Base-by-base conservation (phyloP, 2,113 vertebrate genomes). In the Thamnaconus septentrionalis region DNA sequence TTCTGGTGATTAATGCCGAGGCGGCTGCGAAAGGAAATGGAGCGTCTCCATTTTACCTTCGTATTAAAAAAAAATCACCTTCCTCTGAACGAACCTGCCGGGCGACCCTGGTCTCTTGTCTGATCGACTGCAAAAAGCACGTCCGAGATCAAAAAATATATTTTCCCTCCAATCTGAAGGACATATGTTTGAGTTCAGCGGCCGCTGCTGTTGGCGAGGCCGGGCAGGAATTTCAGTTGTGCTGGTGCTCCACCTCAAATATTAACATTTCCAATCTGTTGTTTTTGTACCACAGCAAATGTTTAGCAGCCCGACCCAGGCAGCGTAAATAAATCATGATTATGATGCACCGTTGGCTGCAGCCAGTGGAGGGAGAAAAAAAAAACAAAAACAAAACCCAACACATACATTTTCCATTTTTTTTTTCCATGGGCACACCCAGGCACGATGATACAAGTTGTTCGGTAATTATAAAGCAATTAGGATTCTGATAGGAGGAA, bases 271-370 rank as follows among this genome's bases (percentile, higher is more conserved):
- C 61, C 88, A 89, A 90, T 91, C 85, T 89, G 89, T 83, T 87
- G 84, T 87, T 78, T 52, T 83, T 68, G 82, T 69, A 57, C 73
- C 56, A 77, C 66, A 63, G 83, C 83, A 85, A 91, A 88, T 69
- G 83, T 31, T 76, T 82, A 82, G 63, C 83, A 73, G 84, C 83
- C 81, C 80, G 58, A 86, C 75, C 77, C 64, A 58, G 78, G 66
- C 75, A 75, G 71, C 56, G 79, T 89, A 90, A 88, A 92, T 92
- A 90, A 91, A 92, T 93, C 90, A 90, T 78, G 86, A 90, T 92
- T 89, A 91, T 76, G 72, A 85, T 81, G 82, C 83, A 75, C 74
- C 78, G 76, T 73, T 79, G 75, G 84, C 74, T 71, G 73, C 82
- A 61, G 78, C 70, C n/a, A 31, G 18, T 31, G 18, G 18, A 31